Evolutionary conservation across 2,888 invertebrate species (phyloP).

Genomic region (Phasia obesa): DNA sequence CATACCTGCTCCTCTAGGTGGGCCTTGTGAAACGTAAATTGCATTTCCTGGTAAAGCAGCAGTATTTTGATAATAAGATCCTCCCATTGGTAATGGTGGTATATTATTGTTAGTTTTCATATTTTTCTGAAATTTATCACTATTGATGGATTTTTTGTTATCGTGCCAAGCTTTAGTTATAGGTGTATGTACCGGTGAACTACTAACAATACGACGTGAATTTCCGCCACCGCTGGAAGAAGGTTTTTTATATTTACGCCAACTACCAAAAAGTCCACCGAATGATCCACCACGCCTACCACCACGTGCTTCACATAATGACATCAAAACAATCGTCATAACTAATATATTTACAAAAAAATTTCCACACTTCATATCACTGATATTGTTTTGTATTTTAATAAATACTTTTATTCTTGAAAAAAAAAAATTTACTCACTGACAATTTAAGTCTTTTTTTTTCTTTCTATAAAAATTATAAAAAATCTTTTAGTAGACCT

Average conservation of each 20-base stretch:
- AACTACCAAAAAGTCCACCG: conserved; percentile 78
- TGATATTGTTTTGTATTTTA: not conserved
- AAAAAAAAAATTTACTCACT: not conserved
- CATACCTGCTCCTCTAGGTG: conserved; percentile 75
- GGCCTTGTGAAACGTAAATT: conserved; percentile 76
- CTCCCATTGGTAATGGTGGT: conserved; percentile 67
- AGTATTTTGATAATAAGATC: conserved; percentile 75
- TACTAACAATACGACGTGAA: conserved; percentile 75
- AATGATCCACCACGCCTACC: conserved; percentile 79
- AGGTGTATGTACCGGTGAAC: conserved; percentile 73
- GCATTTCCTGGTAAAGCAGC: conserved; percentile 77
- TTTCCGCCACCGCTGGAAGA: conserved; percentile 74
- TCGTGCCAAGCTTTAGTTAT: conserved; percentile 66
- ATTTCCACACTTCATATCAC: conserved; percentile 50
- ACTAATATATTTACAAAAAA: conserved; percentile 38
- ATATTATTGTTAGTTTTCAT: conserved; percentile 40
- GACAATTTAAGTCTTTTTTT: conserved; percentile 13
- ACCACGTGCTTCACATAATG: conserved; percentile 75
- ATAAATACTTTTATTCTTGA: conserved; percentile 11
- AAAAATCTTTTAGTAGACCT: conserved; percentile 38
- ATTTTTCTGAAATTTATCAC: conserved; percentile 55
- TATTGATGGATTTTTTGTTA: conserved; percentile 43
- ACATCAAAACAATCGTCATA: conserved; percentile 34
- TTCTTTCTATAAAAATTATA: conserved; percentile 15
- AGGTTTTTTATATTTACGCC: conserved; percentile 79